Evolutionary conservation across 2,888 invertebrate genomes (phyloP).

Genomic region (Tinea pellionella): DNA sequence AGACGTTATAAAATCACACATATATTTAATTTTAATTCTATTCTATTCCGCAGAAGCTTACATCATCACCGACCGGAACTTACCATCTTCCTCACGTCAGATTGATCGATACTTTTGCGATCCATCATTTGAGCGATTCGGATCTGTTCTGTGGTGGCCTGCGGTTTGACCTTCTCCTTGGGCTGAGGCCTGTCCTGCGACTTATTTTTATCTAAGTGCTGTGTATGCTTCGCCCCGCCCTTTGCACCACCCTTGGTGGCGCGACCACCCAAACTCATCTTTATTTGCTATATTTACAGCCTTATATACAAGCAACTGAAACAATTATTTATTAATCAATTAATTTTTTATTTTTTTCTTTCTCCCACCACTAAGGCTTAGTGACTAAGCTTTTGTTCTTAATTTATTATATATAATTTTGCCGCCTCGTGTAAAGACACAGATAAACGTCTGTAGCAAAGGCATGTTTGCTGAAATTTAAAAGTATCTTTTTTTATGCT

Average conservation of each 20-base stretch:
- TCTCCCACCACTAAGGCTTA: background rate
- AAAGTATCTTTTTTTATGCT: too few species aligned
- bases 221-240: conserved; percentile 39
- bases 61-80: too few species aligned
- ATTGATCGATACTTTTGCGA: conserved; percentile 72
- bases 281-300: conserved; percentile 79
- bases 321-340: conserved; percentile 32
- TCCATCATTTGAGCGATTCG: conserved; percentile 87
- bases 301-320: conserved; percentile 81
- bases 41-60: too few species aligned
- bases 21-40: background rate
- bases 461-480: too few species aligned
- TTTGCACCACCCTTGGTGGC: conserved; percentile 76
- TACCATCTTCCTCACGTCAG: conserved; percentile 72
- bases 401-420: too few species aligned
- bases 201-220: conserved; percentile 70
- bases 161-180: conserved; percentile 51
- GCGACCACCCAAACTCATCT: conserved; percentile 78
- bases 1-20: background rate
- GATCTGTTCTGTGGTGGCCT: conserved; percentile 86
- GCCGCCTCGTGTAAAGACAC: too few species aligned
- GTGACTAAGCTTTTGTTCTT: too few species aligned
- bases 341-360: conserved; percentile 8
- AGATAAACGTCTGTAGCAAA: too few species aligned
- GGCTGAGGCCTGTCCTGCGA: conserved; percentile 70